Conservation (phyloP, 2,113 vertebrate species). For the Pseudorectes ferrugineus region DNA sequence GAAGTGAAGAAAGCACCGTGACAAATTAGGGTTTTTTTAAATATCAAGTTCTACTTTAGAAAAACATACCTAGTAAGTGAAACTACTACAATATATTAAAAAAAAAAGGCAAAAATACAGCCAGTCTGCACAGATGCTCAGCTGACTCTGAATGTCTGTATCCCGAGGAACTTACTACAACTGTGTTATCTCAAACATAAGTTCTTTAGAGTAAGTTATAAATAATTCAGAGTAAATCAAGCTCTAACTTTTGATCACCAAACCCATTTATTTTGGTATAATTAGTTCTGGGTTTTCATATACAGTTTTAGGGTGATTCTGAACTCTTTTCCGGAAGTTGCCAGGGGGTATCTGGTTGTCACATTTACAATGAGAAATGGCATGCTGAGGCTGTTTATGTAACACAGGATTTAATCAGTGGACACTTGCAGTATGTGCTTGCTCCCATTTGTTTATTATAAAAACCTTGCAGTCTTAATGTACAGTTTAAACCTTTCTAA, state of each 20-base stretch:
- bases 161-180: neutral
- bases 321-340: neutral
- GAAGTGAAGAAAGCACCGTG: neutral
- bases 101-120: neutral
- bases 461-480: neutral
- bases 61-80: neutral
- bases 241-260: neutral
- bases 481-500: neutral
- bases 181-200: neutral
- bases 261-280: neutral
- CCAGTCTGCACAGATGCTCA: neutral
- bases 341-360: neutral
- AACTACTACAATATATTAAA: neutral
- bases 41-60: neutral
- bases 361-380: neutral
- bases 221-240: slow-evolving; percentile 1
- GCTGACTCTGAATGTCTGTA: neutral
- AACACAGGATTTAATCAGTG: neutral
- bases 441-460: neutral
- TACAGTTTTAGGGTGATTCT: neutral
- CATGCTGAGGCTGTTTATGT: slow-evolving; percentile 4
- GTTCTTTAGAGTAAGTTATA: neutral
- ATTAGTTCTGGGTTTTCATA: neutral
- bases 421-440: neutral
- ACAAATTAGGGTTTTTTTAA: neutral